phyloP scores from a whole-genome alignment of 2,888 invertebrate species.

The Mimas tiliae region DNA sequence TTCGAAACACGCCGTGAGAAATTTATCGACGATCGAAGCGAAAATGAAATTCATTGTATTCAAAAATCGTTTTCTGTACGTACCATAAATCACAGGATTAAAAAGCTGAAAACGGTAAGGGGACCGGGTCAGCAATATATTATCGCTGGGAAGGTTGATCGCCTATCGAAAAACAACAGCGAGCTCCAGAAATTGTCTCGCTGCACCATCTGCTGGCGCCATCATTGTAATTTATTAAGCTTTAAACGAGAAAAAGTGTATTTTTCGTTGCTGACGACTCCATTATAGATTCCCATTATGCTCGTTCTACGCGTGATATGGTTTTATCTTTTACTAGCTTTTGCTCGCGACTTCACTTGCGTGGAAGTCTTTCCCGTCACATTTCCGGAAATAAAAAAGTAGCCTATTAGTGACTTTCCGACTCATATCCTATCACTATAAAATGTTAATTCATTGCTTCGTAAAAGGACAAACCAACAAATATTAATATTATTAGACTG shows the following conservation, averaged over 20 bases:
- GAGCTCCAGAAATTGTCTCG: conserved; percentile 48
- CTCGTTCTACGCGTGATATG: background rate
- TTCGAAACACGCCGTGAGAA: conserved; percentile 27
- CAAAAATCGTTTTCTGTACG: conserved; percentile 56
- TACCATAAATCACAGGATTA: conserved; percentile 65
- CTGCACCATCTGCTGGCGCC: conserved; percentile 47
- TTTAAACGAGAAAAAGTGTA: conserved; percentile 25
- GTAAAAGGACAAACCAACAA: too few species aligned
- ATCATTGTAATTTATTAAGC: conserved; percentile 33
- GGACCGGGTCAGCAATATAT: conserved; percentile 61
- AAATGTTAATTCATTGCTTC: too few species aligned
- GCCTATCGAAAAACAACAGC: conserved; percentile 51
- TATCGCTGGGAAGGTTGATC: conserved; percentile 52
- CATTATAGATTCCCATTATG: conserved; percentile 17
- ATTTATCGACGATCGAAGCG: conserved; percentile 39
- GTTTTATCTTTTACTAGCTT: background rate
- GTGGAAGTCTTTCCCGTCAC: too few species aligned
- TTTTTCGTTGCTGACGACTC: conserved; percentile 35
- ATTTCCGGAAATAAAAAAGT: too few species aligned
- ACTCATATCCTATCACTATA: too few species aligned
- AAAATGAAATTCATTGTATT: conserved; percentile 57
- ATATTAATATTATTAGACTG: too few species aligned
- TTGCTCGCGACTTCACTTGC: background rate
- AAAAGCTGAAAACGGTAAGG: conserved; percentile 59
- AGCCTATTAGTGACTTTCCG: too few species aligned